Conservation (phyloP, 2,888 invertebrate species). For the Polylopha cassiicola region DNA sequence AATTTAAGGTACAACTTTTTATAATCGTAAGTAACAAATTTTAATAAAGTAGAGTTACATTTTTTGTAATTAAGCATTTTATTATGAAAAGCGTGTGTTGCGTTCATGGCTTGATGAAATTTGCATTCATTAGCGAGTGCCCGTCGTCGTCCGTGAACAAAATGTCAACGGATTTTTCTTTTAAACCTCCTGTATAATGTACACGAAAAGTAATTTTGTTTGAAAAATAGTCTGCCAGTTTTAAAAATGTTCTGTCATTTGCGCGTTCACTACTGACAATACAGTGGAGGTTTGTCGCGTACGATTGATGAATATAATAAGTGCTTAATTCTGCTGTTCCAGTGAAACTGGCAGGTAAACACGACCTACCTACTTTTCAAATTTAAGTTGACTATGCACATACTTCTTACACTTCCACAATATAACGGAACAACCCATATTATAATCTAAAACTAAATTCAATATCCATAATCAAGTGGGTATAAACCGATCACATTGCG, state of each 20-base stretch:
- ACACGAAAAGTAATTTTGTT: constrained; percentile 5
- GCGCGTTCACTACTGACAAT: too few species aligned
- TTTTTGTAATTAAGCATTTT: constrained; percentile 50
- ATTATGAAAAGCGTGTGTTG: constrained; percentile 49
- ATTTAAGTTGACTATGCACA: too few species aligned
- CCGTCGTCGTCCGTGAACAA: constrained; percentile 37
- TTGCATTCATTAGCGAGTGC: constrained; percentile 65
- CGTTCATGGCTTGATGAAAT: constrained; percentile 54
- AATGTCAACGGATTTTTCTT: constrained; percentile 49
- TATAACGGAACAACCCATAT: background rate
- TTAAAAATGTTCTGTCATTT: too few species aligned
- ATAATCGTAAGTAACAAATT: constrained; percentile 29
- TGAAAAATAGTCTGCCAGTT: constrained; percentile 7
- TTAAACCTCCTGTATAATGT: constrained; percentile 17
- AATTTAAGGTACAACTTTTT: too few species aligned
- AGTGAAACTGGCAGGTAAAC: too few species aligned
- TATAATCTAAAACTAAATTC: constrained; percentile 3
- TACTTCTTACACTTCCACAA: too few species aligned
- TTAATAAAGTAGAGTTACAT: constrained; percentile 31
- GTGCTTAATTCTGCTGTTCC: too few species aligned
- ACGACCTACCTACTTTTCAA: too few species aligned
- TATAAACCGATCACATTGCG: too few species aligned
- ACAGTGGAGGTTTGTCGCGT: too few species aligned
- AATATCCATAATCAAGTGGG: too few species aligned
- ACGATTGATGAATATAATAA: too few species aligned